phyloP scores from a whole-genome alignment of 2,797 vertebrate species.

The Huso huso region DNA sequence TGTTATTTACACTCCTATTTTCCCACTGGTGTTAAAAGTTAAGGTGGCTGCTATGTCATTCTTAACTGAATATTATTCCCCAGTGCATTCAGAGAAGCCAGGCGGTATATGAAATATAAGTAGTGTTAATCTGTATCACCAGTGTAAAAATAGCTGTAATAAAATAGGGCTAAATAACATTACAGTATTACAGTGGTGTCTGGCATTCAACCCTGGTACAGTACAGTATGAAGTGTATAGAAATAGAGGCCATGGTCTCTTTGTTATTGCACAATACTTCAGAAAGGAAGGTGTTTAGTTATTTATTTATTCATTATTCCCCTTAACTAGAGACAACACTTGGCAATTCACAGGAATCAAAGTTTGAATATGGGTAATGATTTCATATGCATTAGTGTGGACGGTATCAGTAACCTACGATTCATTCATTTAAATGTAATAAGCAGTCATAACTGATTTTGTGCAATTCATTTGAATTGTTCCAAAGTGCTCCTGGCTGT shows the following conservation, averaged over 20 bases:
- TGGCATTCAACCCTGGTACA: slow-evolving; percentile 24
- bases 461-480: no score
- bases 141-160: slow-evolving; percentile 25
- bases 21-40: slow-evolving; percentile 27
- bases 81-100: slow-evolving; percentile 29
- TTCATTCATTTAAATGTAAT: background rate
- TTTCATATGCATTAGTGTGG: background rate
- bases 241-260: background rate
- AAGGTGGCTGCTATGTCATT: slow-evolving; percentile 37
- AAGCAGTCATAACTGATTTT: background rate
- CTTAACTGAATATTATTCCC: slow-evolving; percentile 50
- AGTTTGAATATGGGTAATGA: background rate
- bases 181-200: slow-evolving; percentile 8
- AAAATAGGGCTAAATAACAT: slow-evolving; percentile 25
- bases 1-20: slow-evolving; percentile 48
- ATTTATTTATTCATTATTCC: background rate
- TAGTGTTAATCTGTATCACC: slow-evolving; percentile 30
- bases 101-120: slow-evolving; percentile 1
- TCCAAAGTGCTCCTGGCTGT: no score
- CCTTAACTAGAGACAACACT: background rate
- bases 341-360: background rate
- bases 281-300: no score
- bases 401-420: background rate
- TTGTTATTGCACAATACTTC: background rate
- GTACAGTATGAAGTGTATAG: background rate